Evolutionary conservation across 2,113 vertebrate genomes (phyloP), one percentile per base, ranked within the genome.

Genomic region (Zootoca vivipara): DNA sequence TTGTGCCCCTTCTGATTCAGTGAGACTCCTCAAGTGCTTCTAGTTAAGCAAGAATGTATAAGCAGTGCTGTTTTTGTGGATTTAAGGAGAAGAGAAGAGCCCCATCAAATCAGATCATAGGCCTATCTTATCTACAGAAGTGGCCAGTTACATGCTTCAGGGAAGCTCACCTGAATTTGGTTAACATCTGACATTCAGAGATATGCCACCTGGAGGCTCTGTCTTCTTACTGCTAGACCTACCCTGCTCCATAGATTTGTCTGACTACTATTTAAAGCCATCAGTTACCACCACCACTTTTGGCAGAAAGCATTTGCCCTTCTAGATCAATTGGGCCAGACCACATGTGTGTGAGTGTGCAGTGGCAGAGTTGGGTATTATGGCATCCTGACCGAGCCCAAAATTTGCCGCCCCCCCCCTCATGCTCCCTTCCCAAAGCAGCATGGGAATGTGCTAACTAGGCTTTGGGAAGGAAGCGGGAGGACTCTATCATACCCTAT

Each of bases 1-100:
- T 77, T 62, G 78, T 87, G 83, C 70, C 67, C 85, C 1, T n/a
- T 73, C 26, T 35, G 40, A 83, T 92, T 92, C 87, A 69, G 91
- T 86, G 86, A 20, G 84, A 83, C 58, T 89, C 81, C 72, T 89
- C 79, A 1, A 0, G 4, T 84, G 24, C 73, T 67, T 85, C 81
- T 90, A 77, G 78, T 65, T 86, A 75, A 78, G 33, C 84, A 75
- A 33, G 69, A 22, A 33, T 67, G 35, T 2, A 12, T 2, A 12
- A 69, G 64, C 6, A 30, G 10, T 46, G 64, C 3, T 2, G 20
- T 5, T 30, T 20, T 83, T 46, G 46, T 70, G 1, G 20, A 70
- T 52, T 70, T 46, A 12, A 42, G 38, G 38, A 80, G 7, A 65
- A 38, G 40, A 80, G 7, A 65, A 38, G 80, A 13, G 10, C 35